These are phyloP conservation scores for Ferrisia virgata DNA, from an alignment of 2,888 invertebrate species.

Conservation along the genomic window DNA sequence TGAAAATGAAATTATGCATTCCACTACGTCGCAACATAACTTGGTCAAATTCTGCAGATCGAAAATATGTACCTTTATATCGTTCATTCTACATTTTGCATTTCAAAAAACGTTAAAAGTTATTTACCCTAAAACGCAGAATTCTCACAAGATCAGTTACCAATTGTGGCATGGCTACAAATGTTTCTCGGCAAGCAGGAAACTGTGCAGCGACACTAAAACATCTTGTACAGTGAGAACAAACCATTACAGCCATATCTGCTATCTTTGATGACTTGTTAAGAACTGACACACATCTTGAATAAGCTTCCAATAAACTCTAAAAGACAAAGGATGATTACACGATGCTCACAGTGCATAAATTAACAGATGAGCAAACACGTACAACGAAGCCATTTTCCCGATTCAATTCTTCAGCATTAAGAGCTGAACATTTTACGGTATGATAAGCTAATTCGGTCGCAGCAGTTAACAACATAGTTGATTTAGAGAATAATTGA, in stretches of 20 bases:
- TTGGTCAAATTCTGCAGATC: slow-evolving; percentile 70
- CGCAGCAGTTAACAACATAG: slow-evolving; percentile 82
- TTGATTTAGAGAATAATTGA: slow-evolving; percentile 81
- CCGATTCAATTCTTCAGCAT: slow-evolving; percentile 93
- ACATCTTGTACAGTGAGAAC: slow-evolving; percentile 79
- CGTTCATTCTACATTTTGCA: background rate
- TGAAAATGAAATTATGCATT: slow-evolving; percentile 83
- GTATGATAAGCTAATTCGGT: slow-evolving; percentile 95
- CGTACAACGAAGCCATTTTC: slow-evolving; percentile 84
- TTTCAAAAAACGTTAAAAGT: background rate
- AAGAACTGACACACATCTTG: slow-evolving; percentile 89
- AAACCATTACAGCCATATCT: slow-evolving; percentile 85
- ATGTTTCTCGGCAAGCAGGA: slow-evolving; percentile 80
- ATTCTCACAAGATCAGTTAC: slow-evolving; percentile 82
- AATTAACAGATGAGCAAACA: background rate
- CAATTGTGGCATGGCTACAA: slow-evolving; percentile 83
- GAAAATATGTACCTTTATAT: background rate
- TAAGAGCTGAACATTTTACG: slow-evolving; percentile 91
- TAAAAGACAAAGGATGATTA: slow-evolving; percentile 51
- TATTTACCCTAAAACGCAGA: slow-evolving; percentile 73
- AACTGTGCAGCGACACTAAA: slow-evolving; percentile 95
- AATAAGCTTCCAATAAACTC: slow-evolving; percentile 83
- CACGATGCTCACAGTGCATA: background rate
- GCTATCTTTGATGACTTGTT: slow-evolving; percentile 71
- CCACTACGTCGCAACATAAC: slow-evolving; percentile 81